These are phyloP conservation scores for Dipodomys spectabilis DNA, from an alignment of 2,113 vertebrate species.

Conservation along the genomic window DNA sequence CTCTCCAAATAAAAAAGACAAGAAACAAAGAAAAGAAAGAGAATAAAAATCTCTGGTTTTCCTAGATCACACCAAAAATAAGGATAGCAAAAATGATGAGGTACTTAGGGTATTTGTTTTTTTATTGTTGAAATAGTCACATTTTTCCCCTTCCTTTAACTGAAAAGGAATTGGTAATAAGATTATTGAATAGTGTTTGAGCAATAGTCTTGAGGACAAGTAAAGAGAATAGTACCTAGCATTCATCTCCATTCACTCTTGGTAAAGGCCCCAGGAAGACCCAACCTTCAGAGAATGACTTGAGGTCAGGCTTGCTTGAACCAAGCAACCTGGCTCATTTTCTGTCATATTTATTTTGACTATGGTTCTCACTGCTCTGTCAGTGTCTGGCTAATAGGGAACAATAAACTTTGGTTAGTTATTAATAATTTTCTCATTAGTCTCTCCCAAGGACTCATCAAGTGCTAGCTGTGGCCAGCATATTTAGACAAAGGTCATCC, in stretches of 20 bases:
- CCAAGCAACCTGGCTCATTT: neutral
- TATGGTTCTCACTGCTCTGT: neutral
- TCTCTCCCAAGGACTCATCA: neutral
- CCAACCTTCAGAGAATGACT: neutral
- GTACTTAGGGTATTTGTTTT: neutral
- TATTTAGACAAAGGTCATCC: conserved; percentile 6
- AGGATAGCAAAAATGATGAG: neutral
- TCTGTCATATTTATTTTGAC: conserved; percentile 42
- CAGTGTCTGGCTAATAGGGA: conserved; percentile 45
- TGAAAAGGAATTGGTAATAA: neutral
- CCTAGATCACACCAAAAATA: neutral
- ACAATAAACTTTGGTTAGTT: conserved; percentile 36
- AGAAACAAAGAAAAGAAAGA: neutral
- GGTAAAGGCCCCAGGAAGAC: neutral
- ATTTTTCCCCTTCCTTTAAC: neutral
- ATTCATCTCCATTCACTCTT: neutral
- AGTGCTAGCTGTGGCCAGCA: neutral
- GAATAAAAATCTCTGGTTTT: neutral
- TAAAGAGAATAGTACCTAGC: neutral
- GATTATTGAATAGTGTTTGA: neutral
- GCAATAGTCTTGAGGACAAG: conserved; percentile 19
- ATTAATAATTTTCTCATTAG: conserved; percentile 70
- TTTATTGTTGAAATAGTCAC: neutral
- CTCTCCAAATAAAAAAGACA: too few species aligned
- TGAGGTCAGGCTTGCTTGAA: neutral